Conservation (phyloP, 2,797 vertebrate genomes). For the Rhincodon typus region DNA sequence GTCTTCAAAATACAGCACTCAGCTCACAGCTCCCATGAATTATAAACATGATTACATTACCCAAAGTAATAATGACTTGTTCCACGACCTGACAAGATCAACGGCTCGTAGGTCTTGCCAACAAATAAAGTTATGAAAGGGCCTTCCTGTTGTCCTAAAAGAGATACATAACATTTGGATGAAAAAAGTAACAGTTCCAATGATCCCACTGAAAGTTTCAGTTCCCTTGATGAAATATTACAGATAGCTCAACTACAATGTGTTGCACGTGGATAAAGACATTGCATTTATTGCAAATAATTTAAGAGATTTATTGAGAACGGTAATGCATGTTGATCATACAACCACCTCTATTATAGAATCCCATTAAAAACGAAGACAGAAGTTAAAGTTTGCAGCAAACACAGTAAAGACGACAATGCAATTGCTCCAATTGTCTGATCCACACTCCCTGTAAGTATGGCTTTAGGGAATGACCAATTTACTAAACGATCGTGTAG, state of each 20-base stretch:
- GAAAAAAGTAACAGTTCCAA: not conserved
- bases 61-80: slow-evolving; percentile 76
- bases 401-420: not conserved
- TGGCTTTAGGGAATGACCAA: not conserved
- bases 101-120: slow-evolving; percentile 86
- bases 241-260: not conserved
- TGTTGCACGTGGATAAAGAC: slow-evolving; percentile 38
- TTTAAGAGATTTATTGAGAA: not conserved
- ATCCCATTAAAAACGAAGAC: not conserved
- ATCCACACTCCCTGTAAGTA: not conserved
- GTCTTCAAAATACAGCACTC: not conserved
- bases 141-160: slow-evolving; percentile 75
- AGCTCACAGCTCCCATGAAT: not conserved
- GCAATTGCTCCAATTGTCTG: not conserved
- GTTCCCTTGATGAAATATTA: not conserved
- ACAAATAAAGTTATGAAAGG: slow-evolving; percentile 94
- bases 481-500: too few species aligned
- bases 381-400: not conserved
- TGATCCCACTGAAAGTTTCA: not conserved
- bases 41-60: slow-evolving; percentile 53
- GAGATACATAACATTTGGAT: not conserved
- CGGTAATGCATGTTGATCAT: not conserved
- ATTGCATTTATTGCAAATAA: not conserved
- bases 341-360: not conserved
- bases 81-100: slow-evolving; percentile 83